phyloP scores from a whole-genome alignment of 2,888 invertebrate genomes.

The Polymixis lichenea region DNA sequence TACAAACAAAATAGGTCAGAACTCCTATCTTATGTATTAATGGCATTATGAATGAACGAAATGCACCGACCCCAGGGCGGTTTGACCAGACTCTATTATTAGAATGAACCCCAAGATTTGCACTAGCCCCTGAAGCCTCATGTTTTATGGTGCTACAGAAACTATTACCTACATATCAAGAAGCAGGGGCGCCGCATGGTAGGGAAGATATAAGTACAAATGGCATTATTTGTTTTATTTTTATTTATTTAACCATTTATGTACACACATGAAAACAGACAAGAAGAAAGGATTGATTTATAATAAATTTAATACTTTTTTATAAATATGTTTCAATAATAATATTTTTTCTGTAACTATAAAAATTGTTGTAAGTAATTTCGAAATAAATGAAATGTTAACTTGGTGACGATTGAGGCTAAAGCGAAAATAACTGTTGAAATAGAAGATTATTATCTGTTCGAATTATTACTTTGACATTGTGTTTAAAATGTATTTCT shows the following conservation, averaged over 20 bases:
- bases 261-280: too few relatives aligned
- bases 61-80: too few relatives aligned
- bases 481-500: not conserved
- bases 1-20: slow-evolving; percentile 1
- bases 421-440: slow-evolving; percentile 17
- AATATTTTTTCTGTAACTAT: not conserved
- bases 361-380: not conserved
- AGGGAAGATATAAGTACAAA: too few relatives aligned
- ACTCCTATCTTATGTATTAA: not conserved
- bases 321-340: not conserved
- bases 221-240: too few relatives aligned
- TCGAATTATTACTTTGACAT: not conserved
- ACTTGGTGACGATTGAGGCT: not conserved
- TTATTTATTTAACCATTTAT: too few relatives aligned
- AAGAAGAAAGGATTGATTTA: not conserved
- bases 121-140: too few relatives aligned
- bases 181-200: too few relatives aligned
- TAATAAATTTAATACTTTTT: not conserved
- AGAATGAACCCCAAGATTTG: too few relatives aligned
- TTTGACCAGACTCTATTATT: too few relatives aligned
- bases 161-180: too few relatives aligned
- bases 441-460: not conserved
- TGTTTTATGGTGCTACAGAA: too few relatives aligned
- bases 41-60: not conserved
- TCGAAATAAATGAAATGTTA: not conserved